Conservation (phyloP, 2,113 vertebrate species). For the Myanophis thanlyinensis region DNA sequence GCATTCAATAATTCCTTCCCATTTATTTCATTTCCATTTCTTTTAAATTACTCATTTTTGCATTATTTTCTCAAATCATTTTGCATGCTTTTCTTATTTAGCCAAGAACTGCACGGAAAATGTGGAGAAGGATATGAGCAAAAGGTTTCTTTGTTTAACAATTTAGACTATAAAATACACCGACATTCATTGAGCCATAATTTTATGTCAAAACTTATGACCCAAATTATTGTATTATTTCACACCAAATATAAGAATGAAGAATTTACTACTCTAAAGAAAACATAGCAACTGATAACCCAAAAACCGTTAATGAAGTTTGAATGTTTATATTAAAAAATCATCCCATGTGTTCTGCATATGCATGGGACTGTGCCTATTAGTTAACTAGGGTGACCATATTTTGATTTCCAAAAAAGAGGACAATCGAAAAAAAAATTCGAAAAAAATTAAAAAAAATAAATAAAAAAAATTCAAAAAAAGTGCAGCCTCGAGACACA, state of each 20-base stretch:
- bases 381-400: no score
- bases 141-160: background rate
- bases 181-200: background rate
- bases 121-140: background rate
- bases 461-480: no score
- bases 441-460: no score
- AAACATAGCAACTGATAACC: background rate
- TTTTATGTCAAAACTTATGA: background rate
- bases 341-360: background rate
- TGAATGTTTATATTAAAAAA: background rate
- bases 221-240: background rate
- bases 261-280: background rate
- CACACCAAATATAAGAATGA: background rate
- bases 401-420: no score
- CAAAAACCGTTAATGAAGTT: background rate
- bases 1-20: background rate
- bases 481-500: no score
- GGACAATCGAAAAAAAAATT: no score
- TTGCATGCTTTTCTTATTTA: background rate
- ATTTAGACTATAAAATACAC: background rate
- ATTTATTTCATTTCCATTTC: background rate
- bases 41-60: background rate
- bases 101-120: background rate
- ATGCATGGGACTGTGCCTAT: background rate
- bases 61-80: background rate